Conservation (phyloP, 2,797 vertebrate species). For the Hoplostethus atlanticus region DNA sequence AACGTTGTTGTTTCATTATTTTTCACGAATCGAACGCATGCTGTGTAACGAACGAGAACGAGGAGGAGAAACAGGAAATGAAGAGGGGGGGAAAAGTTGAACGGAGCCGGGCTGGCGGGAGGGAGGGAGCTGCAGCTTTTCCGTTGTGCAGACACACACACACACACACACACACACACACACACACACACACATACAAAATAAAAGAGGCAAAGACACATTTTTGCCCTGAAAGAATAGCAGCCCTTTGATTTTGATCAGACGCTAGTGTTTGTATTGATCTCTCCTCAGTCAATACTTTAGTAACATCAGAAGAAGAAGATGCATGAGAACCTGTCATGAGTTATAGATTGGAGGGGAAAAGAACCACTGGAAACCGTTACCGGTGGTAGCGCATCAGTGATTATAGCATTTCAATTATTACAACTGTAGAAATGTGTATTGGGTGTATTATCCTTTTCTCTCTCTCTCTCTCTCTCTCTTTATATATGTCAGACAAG, state of each 20-base stretch:
- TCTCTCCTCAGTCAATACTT: constrained; percentile 21
- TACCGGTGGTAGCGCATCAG: too few relatives aligned
- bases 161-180: too few relatives aligned
- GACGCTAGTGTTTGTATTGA: constrained; percentile 38
- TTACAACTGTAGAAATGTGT: too few relatives aligned
- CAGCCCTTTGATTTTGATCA: constrained; percentile 46
- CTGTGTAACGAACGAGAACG: constrained; percentile 27
- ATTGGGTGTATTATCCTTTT: too few relatives aligned
- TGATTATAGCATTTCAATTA: not conserved
- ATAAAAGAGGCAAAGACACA: too few relatives aligned
- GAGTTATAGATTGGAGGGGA: constrained; percentile 36
- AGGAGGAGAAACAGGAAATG: constrained; percentile 20
- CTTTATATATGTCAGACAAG: not conserved
- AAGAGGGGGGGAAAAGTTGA: constrained; percentile 26
- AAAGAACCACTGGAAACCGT: not conserved
- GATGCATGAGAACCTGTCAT: constrained; percentile 7
- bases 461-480: too few relatives aligned
- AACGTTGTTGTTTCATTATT: not conserved
- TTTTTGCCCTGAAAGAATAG: constrained; percentile 3
- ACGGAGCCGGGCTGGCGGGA: constrained; percentile 19
- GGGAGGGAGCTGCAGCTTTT: constrained; percentile 1
- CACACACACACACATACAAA: too few relatives aligned
- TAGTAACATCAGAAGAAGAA: constrained; percentile 24
- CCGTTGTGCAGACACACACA: not conserved
- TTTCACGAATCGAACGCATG: constrained; percentile 34